Conservation (phyloP, 2,113 vertebrate species). For the Forbesichthys agassizii region DNA sequence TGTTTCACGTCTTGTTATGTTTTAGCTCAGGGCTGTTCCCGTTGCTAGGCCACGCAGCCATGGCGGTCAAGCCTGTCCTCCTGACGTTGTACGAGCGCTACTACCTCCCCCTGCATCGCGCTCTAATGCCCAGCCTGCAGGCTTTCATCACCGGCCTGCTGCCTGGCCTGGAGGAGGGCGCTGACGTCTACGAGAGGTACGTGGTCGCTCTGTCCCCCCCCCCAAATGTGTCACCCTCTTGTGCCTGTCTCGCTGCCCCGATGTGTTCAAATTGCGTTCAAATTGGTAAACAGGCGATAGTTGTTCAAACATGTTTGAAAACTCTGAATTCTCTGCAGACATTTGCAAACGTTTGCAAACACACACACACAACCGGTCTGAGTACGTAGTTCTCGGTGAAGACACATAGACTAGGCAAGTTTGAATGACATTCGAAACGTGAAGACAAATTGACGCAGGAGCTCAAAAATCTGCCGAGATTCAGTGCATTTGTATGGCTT, state of each 20-base stretch:
- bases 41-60: slow-evolving; percentile 88
- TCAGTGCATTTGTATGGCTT: no score
- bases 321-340: no score
- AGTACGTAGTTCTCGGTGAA: no score
- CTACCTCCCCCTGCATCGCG: slow-evolving; percentile 92
- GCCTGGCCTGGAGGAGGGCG: slow-evolving; percentile 94
- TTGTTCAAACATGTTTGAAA: no score
- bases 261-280: background rate
- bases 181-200: slow-evolving; percentile 94
- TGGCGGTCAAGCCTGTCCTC: slow-evolving; percentile 91
- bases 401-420: no score
- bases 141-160: slow-evolving; percentile 92
- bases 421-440: no score
- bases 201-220: background rate
- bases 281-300: background rate
- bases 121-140: slow-evolving; percentile 92
- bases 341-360: no score
- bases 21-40: slow-evolving; percentile 92
- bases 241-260: background rate
- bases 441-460: no score
- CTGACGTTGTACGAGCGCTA: slow-evolving; percentile 93
- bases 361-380: no score
- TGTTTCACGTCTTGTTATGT: slow-evolving; percentile 2
- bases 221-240: background rate
- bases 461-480: no score